phyloP scores from a whole-genome alignment of 2,113 vertebrate genomes.

The Tachysurus vachellii region DNA sequence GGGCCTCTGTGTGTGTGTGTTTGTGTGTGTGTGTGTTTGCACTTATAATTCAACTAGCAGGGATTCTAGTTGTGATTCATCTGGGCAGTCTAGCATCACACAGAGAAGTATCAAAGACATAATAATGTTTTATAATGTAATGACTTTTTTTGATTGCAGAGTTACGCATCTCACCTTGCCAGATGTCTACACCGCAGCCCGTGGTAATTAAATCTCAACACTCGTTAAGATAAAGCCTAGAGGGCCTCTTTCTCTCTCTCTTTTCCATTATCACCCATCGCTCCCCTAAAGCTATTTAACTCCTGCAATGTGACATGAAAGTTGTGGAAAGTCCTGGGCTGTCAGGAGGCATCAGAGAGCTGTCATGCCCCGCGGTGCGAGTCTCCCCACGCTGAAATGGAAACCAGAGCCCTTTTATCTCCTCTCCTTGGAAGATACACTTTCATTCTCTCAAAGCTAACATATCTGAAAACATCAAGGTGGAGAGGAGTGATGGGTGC shows the following conservation, averaged over 20 bases:
- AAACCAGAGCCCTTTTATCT: slow-evolving; percentile 55
- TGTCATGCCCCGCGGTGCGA: slow-evolving; percentile 49
- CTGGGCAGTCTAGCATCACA: slow-evolving; percentile 12
- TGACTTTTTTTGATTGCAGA: slow-evolving; percentile 28
- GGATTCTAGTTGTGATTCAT: slow-evolving; percentile 11
- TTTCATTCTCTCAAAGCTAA: slow-evolving; percentile 52
- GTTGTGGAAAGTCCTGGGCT: slow-evolving; percentile 61
- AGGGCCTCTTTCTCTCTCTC: slow-evolving; percentile 1
- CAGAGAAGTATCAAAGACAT: slow-evolving; percentile 41
- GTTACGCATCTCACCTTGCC: slow-evolving; percentile 37
- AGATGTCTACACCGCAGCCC: slow-evolving; percentile 27
- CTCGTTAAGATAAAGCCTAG: slow-evolving; percentile 40
- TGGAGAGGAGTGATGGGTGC: slow-evolving; percentile 40
- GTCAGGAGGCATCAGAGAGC: slow-evolving; percentile 56
- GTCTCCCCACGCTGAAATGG: slow-evolving; percentile 49
- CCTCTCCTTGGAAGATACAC: slow-evolving; percentile 47
- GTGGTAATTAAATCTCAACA: slow-evolving; percentile 45
- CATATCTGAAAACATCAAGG: slow-evolving; percentile 51
- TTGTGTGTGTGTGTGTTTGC: neutral
- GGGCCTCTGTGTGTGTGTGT: neutral
- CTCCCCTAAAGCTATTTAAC: slow-evolving; percentile 53
- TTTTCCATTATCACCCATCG: slow-evolving; percentile 47
- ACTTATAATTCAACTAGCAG: slow-evolving; percentile 22
- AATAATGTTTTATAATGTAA: slow-evolving; percentile 38
- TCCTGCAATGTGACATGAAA: slow-evolving; percentile 56